Conservation (phyloP, 2,797 vertebrate genomes). For the Astyanax mexicanus region DNA sequence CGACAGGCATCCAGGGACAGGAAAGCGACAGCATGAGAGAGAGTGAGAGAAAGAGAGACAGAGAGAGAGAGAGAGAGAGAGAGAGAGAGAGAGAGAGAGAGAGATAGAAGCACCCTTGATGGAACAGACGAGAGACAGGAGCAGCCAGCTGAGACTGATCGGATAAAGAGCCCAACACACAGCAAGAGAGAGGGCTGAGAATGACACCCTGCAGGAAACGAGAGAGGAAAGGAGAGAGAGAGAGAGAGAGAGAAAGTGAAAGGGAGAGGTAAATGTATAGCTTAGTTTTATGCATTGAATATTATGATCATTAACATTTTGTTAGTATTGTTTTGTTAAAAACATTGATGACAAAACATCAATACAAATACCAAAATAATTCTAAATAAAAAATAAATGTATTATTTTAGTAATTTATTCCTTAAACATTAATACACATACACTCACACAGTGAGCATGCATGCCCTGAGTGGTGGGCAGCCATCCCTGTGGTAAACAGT, state of each 20-base stretch:
- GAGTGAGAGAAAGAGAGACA: neutral
- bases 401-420: too few species aligned
- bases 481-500: too few species aligned
- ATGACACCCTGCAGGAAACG: constrained; percentile 57
- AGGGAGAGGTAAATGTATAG: neutral
- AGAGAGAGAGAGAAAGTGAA: constrained; percentile 41
- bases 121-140: constrained; percentile 79
- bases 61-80: constrained; percentile 11
- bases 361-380: too few species aligned
- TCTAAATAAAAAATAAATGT: too few species aligned
- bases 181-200: constrained; percentile 56
- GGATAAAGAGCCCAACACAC: constrained; percentile 77
- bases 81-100: constrained; percentile 36
- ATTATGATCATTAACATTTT: neutral
- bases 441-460: too few species aligned
- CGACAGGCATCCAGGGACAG: constrained; percentile 29
- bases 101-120: constrained; percentile 73
- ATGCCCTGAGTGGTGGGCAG: too few species aligned
- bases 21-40: neutral
- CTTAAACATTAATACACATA: too few species aligned
- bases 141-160: constrained; percentile 83
- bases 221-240: constrained; percentile 55
- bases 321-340: too few species aligned
- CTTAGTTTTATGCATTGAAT: neutral
- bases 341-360: too few species aligned